phyloP scores from a whole-genome alignment of 2,797 vertebrate species.

The Pseudopleuronectes americanus region DNA sequence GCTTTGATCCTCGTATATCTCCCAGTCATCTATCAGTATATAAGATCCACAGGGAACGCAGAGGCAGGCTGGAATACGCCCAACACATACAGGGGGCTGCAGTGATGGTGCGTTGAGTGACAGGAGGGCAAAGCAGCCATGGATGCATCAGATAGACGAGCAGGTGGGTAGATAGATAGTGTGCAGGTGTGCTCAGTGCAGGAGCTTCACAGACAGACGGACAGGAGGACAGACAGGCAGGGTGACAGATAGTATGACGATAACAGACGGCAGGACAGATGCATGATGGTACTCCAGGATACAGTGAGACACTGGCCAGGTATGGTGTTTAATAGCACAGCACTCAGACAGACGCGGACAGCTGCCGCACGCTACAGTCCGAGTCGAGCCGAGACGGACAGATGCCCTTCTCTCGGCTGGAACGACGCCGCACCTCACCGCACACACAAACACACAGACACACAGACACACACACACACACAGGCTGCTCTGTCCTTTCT shows the following conservation, averaged over 20 bases:
- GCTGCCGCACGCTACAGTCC: constrained; percentile 48
- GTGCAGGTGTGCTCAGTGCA: constrained; percentile 37
- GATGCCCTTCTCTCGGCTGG: constrained; percentile 75
- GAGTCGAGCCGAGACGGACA: constrained; percentile 61
- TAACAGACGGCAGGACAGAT: constrained; percentile 70
- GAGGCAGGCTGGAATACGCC: constrained; percentile 32
- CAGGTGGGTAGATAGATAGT: constrained; percentile 54
- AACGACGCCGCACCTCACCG: constrained; percentile 45
- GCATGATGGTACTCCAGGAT: constrained; percentile 46
- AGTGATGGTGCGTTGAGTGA: constrained; percentile 45
- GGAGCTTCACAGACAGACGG: constrained; percentile 12
- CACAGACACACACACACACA: constrained; percentile 14
- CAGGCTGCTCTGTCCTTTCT: constrained; percentile 46
- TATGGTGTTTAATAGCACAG: constrained; percentile 53
- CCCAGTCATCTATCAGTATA: constrained; percentile 54
- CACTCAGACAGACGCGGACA: constrained; percentile 51
- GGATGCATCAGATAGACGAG: constrained; percentile 34
- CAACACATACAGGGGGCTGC: constrained; percentile 7
- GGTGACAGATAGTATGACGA: constrained; percentile 71
- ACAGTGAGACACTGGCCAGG: constrained; percentile 49
- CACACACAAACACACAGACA: constrained; percentile 22
- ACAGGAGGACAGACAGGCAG: constrained; percentile 47
- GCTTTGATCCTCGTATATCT: constrained; percentile 63
- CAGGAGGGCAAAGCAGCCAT: constrained; percentile 17
- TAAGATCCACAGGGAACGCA: constrained; percentile 41